phyloP scores from a whole-genome alignment of 1,140 invertebrate species.

The Zelostemma sp. region DNA sequence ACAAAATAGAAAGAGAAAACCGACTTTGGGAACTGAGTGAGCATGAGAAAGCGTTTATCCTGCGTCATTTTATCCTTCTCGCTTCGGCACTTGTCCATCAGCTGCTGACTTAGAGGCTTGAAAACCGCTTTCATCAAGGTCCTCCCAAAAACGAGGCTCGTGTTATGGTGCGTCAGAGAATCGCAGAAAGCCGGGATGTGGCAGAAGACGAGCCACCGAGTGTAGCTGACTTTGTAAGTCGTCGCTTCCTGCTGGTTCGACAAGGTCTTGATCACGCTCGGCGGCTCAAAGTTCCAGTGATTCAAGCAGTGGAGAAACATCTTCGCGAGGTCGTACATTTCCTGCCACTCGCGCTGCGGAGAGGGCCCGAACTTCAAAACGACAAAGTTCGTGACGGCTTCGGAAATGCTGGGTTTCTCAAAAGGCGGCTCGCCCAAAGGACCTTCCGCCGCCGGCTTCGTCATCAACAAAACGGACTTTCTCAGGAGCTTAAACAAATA shows the following conservation, averaged over 20 bases:
- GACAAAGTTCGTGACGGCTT: constrained; percentile 87
- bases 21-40: constrained; percentile 78
- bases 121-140: constrained; percentile 89
- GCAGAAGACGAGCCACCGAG: constrained; percentile 96
- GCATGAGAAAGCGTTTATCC: constrained; percentile 79
- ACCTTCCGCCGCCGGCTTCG: constrained; percentile 85
- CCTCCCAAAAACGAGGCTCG: constrained; percentile 90
- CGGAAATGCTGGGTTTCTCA: constrained; percentile 78
- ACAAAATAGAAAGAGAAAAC: constrained; percentile 14
- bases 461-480: constrained; percentile 86
- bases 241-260: constrained; percentile 84
- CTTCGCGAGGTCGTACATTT: constrained; percentile 92
- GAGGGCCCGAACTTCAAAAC: constrained; percentile 90
- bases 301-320: constrained; percentile 95
- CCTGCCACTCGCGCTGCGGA: constrained; percentile 86
- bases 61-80: constrained; percentile 90
- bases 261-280: constrained; percentile 78
- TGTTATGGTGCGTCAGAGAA: constrained; percentile 90
- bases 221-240: constrained; percentile 92
- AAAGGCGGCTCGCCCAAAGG: constrained; percentile 88
- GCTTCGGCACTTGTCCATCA: constrained; percentile 90
- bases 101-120: constrained; percentile 87
- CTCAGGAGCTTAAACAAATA: constrained; percentile 90
- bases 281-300: constrained; percentile 94
- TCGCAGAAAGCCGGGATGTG: constrained; percentile 96